phyloP scores from a whole-genome alignment of 2,113 vertebrate species.

The Malurus elegans region DNA sequence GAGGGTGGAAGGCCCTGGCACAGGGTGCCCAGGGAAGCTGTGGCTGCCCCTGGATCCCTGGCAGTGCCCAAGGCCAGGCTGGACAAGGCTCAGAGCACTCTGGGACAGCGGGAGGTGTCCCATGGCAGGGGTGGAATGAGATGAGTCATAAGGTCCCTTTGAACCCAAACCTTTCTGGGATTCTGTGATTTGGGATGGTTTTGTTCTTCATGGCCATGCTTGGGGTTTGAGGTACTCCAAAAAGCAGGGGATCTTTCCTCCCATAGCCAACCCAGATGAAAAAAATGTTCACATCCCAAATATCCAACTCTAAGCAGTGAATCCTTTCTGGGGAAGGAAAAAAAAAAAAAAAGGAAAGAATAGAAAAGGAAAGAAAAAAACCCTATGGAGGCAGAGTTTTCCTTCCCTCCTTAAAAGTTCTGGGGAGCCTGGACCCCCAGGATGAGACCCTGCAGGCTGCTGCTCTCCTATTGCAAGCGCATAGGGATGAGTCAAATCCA shows the following conservation, averaged over 20 bases:
- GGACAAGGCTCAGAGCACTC: not conserved
- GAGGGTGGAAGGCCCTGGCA: not conserved
- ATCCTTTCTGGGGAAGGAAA: not conserved
- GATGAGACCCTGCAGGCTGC: not conserved
- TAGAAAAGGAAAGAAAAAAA: not conserved
- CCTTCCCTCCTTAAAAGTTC: not conserved
- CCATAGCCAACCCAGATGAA: not conserved
- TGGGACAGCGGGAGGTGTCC: not conserved
- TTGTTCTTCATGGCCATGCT: accelerated
- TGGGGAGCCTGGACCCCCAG: accelerated
- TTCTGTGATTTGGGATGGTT: not conserved
- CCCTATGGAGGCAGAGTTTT: not conserved
- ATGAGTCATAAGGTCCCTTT: not conserved
- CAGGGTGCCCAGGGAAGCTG: not conserved
- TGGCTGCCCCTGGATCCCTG: not conserved
- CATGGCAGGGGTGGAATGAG: accelerated
- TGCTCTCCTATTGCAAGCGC: not conserved
- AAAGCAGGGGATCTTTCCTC: not conserved
- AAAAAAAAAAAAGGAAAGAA: no score
- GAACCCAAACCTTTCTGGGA: not conserved
- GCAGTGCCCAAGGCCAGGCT: accelerated
- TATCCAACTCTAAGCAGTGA: accelerated
- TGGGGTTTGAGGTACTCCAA: not conserved
- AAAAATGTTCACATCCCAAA: not conserved
- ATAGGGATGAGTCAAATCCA: not conserved